phyloP scores from a whole-genome alignment of 2,888 invertebrate genomes.

The Mechanitis messenoides region DNA sequence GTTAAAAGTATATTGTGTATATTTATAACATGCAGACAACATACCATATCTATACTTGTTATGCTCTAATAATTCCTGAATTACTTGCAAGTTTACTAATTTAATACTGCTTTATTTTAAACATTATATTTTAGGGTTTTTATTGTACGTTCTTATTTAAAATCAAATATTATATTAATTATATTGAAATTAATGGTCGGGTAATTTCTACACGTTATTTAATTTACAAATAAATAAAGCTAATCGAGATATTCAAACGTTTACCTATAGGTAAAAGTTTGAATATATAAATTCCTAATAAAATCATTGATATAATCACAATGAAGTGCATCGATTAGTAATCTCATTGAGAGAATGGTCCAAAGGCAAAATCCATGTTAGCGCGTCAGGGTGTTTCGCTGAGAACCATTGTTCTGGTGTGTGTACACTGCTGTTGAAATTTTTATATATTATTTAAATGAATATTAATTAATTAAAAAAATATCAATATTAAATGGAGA shows the following conservation, averaged over 20 bases:
- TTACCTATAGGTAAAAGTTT: too few relatives aligned
- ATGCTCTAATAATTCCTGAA: background rate
- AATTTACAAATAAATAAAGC: too few relatives aligned
- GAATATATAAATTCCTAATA: constrained; percentile 10
- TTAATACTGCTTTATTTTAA: too few relatives aligned
- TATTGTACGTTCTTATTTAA: constrained; percentile 8
- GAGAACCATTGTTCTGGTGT: constrained; percentile 16
- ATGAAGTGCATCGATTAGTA: constrained; percentile 27
- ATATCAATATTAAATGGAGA: too few relatives aligned
- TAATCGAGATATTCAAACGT: too few relatives aligned
- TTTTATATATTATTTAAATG: too few relatives aligned
- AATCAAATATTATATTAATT: background rate
- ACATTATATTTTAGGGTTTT: background rate
- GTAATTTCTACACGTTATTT: too few relatives aligned
- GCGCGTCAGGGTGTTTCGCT: constrained; percentile 25
- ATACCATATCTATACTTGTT: constrained; percentile 20
- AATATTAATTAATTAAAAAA: too few relatives aligned
- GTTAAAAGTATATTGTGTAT: constrained; percentile 34
- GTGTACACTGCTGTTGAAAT: constrained; percentile 14
- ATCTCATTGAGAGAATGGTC: constrained; percentile 27
- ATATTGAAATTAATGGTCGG: too few relatives aligned
- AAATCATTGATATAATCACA: constrained; percentile 18
- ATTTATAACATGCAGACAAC: constrained; percentile 33
- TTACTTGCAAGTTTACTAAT: too few relatives aligned
- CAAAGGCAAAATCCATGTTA: constrained; percentile 31